phyloP scores from a whole-genome alignment of 2,888 invertebrate species.

The Platycnemis pennipes region DNA sequence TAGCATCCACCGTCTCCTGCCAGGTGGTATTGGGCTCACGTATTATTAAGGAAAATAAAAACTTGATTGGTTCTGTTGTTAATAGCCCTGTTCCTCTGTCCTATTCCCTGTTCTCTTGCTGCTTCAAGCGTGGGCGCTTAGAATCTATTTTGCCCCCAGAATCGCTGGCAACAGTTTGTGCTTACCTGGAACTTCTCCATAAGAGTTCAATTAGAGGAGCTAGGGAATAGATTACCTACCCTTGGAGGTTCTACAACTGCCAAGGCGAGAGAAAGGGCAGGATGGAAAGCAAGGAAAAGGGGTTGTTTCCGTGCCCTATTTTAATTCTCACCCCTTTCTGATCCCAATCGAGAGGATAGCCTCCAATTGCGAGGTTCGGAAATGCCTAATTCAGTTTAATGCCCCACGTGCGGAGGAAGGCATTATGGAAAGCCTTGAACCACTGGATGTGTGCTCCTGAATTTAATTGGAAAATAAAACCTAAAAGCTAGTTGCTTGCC shows the following conservation, averaged over 20 bases:
- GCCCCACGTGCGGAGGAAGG: not conserved
- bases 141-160: not conserved
- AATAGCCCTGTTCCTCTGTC: too few relatives aligned
- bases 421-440: not conserved
- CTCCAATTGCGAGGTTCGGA: not conserved
- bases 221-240: not conserved
- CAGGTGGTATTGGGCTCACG: too few relatives aligned
- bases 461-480: not conserved
- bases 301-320: not conserved
- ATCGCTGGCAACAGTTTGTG: not conserved
- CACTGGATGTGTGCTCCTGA: not conserved
- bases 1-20: too few relatives aligned
- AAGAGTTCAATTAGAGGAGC: not conserved
- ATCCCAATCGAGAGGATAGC: not conserved
- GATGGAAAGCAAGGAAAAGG: not conserved
- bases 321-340: not conserved
- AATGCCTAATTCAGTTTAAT: constrained; percentile 15
- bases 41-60: too few relatives aligned
- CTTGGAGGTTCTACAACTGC: not conserved
- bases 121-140: not conserved
- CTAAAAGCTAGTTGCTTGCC: not conserved
- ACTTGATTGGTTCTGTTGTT: too few relatives aligned
- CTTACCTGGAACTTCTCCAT: not conserved
- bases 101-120: too few relatives aligned
- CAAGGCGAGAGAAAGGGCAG: not conserved